Evolutionary conservation across 2,113 vertebrate genomes (phyloP), one percentile per base, ranked within the genome.

Genomic region (Elaphurus davidianus): DNA sequence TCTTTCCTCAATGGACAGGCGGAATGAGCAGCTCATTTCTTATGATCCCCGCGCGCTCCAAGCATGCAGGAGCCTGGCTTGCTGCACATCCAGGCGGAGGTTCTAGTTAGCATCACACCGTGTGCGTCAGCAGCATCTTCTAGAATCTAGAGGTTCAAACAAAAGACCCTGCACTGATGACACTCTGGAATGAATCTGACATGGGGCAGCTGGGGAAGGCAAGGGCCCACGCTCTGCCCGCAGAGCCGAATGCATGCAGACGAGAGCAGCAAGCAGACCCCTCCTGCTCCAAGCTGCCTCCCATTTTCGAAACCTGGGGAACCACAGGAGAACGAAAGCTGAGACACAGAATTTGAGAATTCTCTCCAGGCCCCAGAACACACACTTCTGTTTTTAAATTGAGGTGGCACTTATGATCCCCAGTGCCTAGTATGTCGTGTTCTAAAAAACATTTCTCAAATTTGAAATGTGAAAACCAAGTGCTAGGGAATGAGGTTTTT

Each of bases 401-500:
- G 55, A 94, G 45, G 33, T 52, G 52, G 88, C 28, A 62, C 28
- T 71, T 91, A 87, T 83, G 71, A 90, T 52, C 12, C 60, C 59
- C 74, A 90, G 45, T 90, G 36, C n/a, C 57, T 55, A 36, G 30
- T 6, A 79, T 11, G 57, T 43, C 30, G 36, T 12, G 7, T 60
- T 88, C 94, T 60, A 86, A 74, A 97, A 91, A 87, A 3, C 5
- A 6, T 87, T 90, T 52, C 33, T 95, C 82, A 97, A 78, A 84
- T 91, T 92, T 76, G 36, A 25, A 55, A 95, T 81, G 95, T 97
- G 60, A 94, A 98, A 94, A 91, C 17, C 33, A 91, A 96, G 93
- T 21, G 13, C 96, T 62, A 54, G 91, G 83, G 96, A 96, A 96
- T 85, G 91, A 95, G 45, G 52, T 91, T 94, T 98, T 87, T 78